phyloP scores from a whole-genome alignment of 2,113 vertebrate genomes.

The Ellobius talpinus region DNA sequence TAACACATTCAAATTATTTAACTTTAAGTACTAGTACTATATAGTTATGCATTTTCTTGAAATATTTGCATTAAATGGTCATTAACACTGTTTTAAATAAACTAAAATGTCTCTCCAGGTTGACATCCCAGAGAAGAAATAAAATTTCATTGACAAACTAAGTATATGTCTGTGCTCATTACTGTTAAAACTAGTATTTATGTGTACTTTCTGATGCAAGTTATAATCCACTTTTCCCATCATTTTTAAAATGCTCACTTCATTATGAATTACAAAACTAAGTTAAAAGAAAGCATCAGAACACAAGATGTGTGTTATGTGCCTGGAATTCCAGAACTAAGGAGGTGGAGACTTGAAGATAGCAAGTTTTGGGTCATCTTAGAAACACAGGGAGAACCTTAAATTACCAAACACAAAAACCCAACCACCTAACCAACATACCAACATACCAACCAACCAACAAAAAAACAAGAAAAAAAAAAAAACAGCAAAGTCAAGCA shows the following conservation, averaged over 20 bases:
- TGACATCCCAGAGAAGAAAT: not conserved
- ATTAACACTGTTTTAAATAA: slow-evolving; percentile 6
- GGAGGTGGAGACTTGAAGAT: not conserved
- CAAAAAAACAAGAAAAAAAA: not conserved
- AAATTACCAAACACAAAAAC: not conserved
- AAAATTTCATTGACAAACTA: not conserved
- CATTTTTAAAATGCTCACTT: not conserved
- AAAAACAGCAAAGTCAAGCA: not conserved
- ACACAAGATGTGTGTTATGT: not conserved
- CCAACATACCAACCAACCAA: not conserved
- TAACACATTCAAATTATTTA: not conserved
- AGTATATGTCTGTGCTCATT: not conserved
- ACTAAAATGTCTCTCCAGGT: not conserved
- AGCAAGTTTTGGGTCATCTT: not conserved
- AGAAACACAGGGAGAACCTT: not conserved
- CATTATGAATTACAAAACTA: not conserved
- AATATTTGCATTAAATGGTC: not conserved
- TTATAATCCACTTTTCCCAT: not conserved
- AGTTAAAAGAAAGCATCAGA: not conserved
- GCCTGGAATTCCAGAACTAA: not conserved
- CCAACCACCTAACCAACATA: not conserved
- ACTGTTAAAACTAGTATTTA: not conserved
- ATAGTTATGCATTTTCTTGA: not conserved
- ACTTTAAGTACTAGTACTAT: no score
- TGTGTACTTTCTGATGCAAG: not conserved